A percentile compares a stretch with the other conserved stretches of the same genome.
Conservation (phyloP, 2,797 vertebrate species). For the Eospalax fontanierii region DNA sequence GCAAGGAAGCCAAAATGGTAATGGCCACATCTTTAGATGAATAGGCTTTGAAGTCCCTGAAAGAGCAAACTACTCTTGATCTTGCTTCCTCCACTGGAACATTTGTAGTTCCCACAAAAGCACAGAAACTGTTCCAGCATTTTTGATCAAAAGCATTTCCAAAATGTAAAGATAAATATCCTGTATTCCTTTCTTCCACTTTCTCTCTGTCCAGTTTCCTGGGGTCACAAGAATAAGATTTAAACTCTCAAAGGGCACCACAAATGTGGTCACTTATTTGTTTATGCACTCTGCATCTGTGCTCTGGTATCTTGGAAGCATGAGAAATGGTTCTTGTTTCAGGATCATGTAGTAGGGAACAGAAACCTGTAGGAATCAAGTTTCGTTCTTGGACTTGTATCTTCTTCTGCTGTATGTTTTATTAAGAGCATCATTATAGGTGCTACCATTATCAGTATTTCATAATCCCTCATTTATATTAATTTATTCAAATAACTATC, state of each 20-base stretch:
- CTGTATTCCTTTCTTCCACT: slow-evolving; percentile 59
- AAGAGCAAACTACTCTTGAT: slow-evolving; percentile 82
- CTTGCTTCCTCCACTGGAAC: slow-evolving; percentile 80
- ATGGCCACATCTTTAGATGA: slow-evolving; percentile 77
- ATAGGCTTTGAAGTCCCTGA: slow-evolving; percentile 83
- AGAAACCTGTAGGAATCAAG: slow-evolving; percentile 78
- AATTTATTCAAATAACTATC: slow-evolving; percentile 54
- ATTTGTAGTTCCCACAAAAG: slow-evolving; percentile 83
- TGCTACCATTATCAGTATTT: slow-evolving; percentile 49
- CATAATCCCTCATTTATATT: slow-evolving; percentile 40
- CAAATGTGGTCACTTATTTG: slow-evolving; percentile 51
- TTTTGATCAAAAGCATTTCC: slow-evolving; percentile 81
- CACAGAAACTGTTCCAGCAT: slow-evolving; percentile 81
- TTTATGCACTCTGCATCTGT: slow-evolving; percentile 77
- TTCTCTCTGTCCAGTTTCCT: slow-evolving; percentile 81
- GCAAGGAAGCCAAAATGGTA: slow-evolving; percentile 71
- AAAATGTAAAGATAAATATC: slow-evolving; percentile 75
- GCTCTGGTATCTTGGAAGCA: slow-evolving; percentile 77
- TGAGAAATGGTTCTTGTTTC: slow-evolving; percentile 82
- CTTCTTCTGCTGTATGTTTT: slow-evolving; percentile 63
- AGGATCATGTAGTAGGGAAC: slow-evolving; percentile 80
- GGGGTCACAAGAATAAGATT: slow-evolving; percentile 78
- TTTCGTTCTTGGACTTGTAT: slow-evolving; percentile 75
- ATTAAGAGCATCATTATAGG: background rate
- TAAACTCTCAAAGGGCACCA: slow-evolving; percentile 68